Conservation (phyloP, 2,888 invertebrate genomes). For the Troilus luridus region DNA sequence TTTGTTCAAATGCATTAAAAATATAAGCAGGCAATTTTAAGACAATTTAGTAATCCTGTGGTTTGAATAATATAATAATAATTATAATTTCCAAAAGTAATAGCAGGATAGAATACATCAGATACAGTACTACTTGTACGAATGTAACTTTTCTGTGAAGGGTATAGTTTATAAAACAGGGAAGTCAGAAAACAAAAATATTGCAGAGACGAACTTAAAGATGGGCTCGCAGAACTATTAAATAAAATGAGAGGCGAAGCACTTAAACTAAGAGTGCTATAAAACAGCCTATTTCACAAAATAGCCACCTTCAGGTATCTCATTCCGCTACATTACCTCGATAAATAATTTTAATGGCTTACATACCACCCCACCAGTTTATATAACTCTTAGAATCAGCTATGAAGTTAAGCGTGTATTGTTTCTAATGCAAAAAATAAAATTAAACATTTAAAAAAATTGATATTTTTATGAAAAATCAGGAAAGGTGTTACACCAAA, state of each 20-base stretch:
- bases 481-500: too few species aligned
- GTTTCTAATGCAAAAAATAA: not conserved
- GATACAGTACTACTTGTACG: not conserved
- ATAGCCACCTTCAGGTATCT: conserved; percentile 22
- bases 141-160: not conserved
- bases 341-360: conserved; percentile 30
- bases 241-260: conserved; percentile 24
- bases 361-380: not conserved
- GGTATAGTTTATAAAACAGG: not conserved
- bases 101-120: not conserved
- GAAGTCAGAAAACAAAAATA: conserved; percentile 5
- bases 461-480: too few species aligned
- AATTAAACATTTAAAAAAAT: too few species aligned
- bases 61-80: not conserved
- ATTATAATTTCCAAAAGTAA: not conserved
- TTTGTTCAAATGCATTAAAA: too few species aligned
- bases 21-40: too few species aligned
- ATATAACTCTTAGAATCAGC: not conserved
- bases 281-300: conserved; percentile 34
- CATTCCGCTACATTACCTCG: not conserved
- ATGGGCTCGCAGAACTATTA: conserved; percentile 4
- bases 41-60: too few species aligned
- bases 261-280: conserved; percentile 30
- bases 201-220: not conserved
- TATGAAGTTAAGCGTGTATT: not conserved